Conservation (phyloP, 1,140 invertebrate species). For the Papilio dardanus region DNA sequence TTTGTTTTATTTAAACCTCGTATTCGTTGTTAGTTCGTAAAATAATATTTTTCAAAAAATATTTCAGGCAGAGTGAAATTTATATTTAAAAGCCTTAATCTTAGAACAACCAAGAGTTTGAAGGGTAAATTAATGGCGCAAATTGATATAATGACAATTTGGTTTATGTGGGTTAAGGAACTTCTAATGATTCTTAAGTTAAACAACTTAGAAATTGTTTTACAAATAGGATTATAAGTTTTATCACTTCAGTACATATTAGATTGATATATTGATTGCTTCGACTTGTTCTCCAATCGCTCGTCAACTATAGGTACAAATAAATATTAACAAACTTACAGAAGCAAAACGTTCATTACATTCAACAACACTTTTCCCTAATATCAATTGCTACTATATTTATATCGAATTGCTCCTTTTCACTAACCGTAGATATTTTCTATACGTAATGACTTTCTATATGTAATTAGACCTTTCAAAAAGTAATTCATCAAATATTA, state of each 20-base stretch:
- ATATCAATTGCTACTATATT: background rate
- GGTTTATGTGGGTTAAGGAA: slow-evolving; percentile 8
- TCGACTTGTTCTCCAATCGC: background rate
- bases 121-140: background rate
- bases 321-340: slow-evolving; percentile 14
- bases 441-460: slow-evolving; percentile 1
- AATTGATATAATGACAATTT: background rate
- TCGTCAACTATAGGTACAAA: background rate
- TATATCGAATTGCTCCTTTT: slow-evolving; percentile 2
- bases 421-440: background rate
- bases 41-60: slow-evolving; percentile 11
- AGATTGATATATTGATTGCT: slow-evolving; percentile 9
- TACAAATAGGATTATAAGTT: background rate
- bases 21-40: background rate
- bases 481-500: background rate
- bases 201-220: background rate
- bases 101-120: background rate
- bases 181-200: background rate
- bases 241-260: slow-evolving; percentile 2
- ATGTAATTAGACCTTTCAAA: slow-evolving; percentile 14
- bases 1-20: background rate
- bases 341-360: background rate
- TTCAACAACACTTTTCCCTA: slow-evolving; percentile 18
- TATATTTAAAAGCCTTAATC: background rate
- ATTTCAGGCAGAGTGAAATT: background rate